phyloP scores from a whole-genome alignment of 2,113 vertebrate genomes.

The Sylvietta virens region DNA sequence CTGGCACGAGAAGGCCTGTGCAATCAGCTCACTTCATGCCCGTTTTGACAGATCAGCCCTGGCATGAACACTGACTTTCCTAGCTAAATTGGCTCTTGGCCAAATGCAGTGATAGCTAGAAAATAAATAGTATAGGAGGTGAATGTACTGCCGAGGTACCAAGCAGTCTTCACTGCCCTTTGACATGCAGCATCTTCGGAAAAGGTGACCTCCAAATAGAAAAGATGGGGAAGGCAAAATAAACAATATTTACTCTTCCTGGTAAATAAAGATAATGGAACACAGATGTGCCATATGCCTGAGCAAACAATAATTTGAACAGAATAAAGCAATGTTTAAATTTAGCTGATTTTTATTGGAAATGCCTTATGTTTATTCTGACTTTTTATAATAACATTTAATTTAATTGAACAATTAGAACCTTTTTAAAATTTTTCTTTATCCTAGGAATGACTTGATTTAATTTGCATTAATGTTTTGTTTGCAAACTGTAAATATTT shows the following conservation, averaged over 20 bases:
- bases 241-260: background rate
- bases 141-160: background rate
- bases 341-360: background rate
- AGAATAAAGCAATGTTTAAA: background rate
- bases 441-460: background rate
- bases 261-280: background rate
- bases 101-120: background rate
- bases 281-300: background rate
- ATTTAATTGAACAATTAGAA: background rate
- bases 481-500: slow-evolving; percentile 12
- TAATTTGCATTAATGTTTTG: background rate
- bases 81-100: background rate
- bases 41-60: slow-evolving; percentile 29
- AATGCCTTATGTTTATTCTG: background rate
- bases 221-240: background rate
- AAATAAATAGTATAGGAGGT: background rate
- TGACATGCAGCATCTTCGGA: background rate
- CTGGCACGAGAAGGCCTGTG: background rate
- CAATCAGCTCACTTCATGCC: background rate
- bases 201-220: background rate
- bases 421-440: background rate
- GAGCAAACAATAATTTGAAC: background rate
- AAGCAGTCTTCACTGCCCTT: background rate
- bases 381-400: background rate
- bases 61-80: background rate